Evolutionary conservation across 1,140 invertebrate species (phyloP).

Genomic region (Papilio aristodemus): DNA sequence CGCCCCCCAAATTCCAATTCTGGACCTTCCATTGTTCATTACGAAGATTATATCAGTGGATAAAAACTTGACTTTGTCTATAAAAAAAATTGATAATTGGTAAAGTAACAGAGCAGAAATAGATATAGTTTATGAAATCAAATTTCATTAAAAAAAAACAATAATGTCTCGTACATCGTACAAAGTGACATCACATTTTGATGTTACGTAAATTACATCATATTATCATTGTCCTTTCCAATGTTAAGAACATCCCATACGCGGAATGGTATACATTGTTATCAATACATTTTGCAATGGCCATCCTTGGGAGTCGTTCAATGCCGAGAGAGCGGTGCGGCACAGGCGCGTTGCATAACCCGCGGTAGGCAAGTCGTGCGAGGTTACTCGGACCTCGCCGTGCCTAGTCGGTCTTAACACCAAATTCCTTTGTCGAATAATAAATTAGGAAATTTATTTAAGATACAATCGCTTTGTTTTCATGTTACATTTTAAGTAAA

Average conservation of each 20-base stretch:
- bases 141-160: no score
- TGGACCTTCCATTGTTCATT: no score
- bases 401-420: constrained; percentile 26
- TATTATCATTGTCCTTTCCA: not conserved
- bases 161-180: not conserved
- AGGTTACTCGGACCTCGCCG: constrained; percentile 64
- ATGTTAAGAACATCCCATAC: constrained; percentile 27
- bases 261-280: constrained; percentile 6
- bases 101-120: no score
- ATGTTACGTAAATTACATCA: not conserved
- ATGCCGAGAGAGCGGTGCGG: constrained; percentile 70
- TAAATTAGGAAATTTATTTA: constrained; percentile 2
- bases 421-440: constrained; percentile 22
- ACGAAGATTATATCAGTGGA: no score
- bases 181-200: no score
- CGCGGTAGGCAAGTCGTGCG: constrained; percentile 66
- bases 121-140: no score
- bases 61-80: no score
- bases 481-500: not conserved
- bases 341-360: constrained; percentile 46
- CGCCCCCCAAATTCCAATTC: no score
- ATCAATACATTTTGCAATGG: constrained; percentile 25
- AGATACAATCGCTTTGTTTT: not conserved
- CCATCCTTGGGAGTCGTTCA: constrained; percentile 55
- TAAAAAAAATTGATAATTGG: no score